phyloP scores from a whole-genome alignment of 2,113 vertebrate genomes.

The Suricata suricatta region DNA sequence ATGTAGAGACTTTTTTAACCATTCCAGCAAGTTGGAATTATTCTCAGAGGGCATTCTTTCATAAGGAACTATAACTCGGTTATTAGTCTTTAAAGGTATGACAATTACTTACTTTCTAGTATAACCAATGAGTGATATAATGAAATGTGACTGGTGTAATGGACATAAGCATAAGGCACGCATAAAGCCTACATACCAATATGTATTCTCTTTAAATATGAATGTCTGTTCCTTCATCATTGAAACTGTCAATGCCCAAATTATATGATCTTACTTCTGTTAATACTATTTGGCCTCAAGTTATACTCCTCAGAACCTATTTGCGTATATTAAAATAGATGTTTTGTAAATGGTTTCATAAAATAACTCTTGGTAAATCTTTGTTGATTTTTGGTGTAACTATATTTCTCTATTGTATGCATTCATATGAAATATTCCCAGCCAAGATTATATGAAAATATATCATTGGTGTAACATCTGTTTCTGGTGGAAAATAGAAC shows the following conservation, averaged over 20 bases:
- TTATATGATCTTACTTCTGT: background rate
- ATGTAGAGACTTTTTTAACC: background rate
- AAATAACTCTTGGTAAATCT: background rate
- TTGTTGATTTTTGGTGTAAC: background rate
- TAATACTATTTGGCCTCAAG: background rate
- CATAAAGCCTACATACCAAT: background rate
- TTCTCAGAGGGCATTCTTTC: background rate
- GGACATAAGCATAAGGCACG: background rate
- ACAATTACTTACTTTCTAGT: constrained; percentile 11
- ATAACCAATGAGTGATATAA: background rate
- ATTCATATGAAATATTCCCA: background rate
- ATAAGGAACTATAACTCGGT: background rate
- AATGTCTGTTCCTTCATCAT: background rate
- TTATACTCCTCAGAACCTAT: background rate
- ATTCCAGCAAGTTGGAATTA: background rate
- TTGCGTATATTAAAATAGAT: background rate
- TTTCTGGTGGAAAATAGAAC: background rate
- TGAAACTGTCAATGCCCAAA: background rate
- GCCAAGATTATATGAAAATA: background rate
- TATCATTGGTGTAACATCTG: background rate
- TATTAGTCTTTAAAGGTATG: background rate
- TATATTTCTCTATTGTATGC: background rate
- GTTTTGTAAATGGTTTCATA: background rate
- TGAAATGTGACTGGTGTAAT: background rate
- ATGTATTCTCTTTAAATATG: background rate